Percentiles rank a stretch among this genome's conserved stretches.
These are phyloP conservation scores for Chanos chanos DNA, from an alignment of 2,797 vertebrate species.

Conservation along the genomic window DNA sequence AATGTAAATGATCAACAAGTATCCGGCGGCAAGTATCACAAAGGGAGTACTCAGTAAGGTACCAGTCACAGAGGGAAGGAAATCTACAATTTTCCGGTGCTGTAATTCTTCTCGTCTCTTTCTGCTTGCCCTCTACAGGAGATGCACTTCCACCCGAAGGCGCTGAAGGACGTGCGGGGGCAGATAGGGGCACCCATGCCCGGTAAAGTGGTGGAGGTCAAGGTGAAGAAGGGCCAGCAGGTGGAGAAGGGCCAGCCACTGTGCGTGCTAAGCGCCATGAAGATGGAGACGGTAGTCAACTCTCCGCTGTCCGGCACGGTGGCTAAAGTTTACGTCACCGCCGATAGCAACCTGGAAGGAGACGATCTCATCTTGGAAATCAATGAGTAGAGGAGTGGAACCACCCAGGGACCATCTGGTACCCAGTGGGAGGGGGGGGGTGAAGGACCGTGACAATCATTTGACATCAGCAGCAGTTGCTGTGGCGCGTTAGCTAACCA, in stretches of 20 bases:
- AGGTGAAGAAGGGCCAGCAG: conserved; percentile 73
- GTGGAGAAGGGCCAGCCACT: conserved; percentile 88
- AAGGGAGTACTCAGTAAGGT: no score
- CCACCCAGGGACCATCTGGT: not conserved
- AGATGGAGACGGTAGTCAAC: conserved; percentile 96
- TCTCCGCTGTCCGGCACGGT: conserved; percentile 81
- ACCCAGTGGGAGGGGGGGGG: not conserved
- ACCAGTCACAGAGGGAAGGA: no score
- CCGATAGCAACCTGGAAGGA: conserved; percentile 83
- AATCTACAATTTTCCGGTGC: no score
- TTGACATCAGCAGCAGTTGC: no score
- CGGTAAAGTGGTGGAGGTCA: conserved; percentile 89
- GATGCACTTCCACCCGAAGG: conserved; percentile 94
- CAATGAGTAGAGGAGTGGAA: conserved; percentile 52
- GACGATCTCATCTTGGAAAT: conserved; percentile 93
- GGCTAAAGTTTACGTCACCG: conserved; percentile 71
- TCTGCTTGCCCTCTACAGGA: conserved; percentile 78
- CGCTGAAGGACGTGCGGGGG: conserved; percentile 85
- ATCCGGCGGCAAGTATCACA: no score
- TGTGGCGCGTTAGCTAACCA: no score
- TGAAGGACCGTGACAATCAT: no score
- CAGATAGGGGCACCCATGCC: conserved; percentile 95
- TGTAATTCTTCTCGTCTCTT: no score
- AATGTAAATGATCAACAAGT: no score
- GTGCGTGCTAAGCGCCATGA: conserved; percentile 95